phyloP scores from a whole-genome alignment of 2,797 vertebrate genomes.

The Aplochiton taeniatus region DNA sequence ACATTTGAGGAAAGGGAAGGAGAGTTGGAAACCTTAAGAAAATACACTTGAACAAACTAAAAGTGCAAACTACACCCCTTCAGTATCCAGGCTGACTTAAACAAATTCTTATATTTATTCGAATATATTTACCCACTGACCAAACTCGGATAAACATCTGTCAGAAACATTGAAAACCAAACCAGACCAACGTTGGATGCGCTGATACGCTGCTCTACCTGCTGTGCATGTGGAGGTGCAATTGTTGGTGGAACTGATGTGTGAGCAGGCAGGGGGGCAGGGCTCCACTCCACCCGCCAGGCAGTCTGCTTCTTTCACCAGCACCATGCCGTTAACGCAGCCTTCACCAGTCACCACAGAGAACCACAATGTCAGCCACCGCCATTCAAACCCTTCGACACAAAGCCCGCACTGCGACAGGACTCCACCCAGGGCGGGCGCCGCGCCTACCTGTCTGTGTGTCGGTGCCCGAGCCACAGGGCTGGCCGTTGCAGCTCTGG shows the following conservation, averaged over 20 bases:
- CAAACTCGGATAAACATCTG: too few relatives aligned
- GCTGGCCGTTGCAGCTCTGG: slow-evolving; percentile 79
- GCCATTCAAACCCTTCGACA: background rate
- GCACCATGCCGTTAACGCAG: slow-evolving; percentile 72
- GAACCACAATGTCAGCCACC: background rate
- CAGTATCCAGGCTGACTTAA: too few relatives aligned
- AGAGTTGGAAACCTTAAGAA: too few relatives aligned
- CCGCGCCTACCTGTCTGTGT: slow-evolving; percentile 67
- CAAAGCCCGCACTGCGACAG: too few relatives aligned
- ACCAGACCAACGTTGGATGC: too few relatives aligned
- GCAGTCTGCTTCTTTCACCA: slow-evolving; percentile 76
- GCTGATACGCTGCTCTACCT: slow-evolving; percentile 61
- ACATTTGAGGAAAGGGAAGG: too few relatives aligned
- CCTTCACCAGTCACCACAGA: slow-evolving; percentile 54
- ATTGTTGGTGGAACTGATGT: slow-evolving; percentile 68
- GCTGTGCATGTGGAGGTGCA: slow-evolving; percentile 74
- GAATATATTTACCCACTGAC: too few relatives aligned
- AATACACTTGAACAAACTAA: too few relatives aligned
- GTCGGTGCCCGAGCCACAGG: slow-evolving; percentile 64
- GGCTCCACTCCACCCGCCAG: slow-evolving; percentile 57
- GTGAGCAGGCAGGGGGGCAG: slow-evolving; percentile 80
- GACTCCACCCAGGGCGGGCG: too few relatives aligned
- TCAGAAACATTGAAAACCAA: too few relatives aligned
- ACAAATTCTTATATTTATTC: too few relatives aligned
- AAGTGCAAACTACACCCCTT: too few relatives aligned